Base-by-base conservation (phyloP, 2,888 invertebrate genomes). In the Microctonus aethiopoides region DNA sequence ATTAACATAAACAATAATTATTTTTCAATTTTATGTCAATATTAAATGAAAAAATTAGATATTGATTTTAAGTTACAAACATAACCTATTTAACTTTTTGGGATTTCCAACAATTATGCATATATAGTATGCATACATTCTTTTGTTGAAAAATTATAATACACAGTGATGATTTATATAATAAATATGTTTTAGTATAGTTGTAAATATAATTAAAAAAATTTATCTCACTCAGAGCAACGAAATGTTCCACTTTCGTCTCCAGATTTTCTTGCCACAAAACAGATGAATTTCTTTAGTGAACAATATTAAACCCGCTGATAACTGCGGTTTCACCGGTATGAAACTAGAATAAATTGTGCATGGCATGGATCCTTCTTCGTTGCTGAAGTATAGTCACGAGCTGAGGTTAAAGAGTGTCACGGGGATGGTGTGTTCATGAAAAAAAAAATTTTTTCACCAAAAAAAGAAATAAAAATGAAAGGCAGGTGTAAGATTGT, bases 401-500 rank as follows among this genome's bases (percentile, higher is more conserved):
- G 13, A 51, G 34, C 34, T 10, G 63, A 63, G 46, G 62, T 62
- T 62, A 32, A 62, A 29, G 39, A 20, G 32, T 51, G 46, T 46
- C 63, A 63, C 63, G 63, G 52, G 63, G 52, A 29, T 63, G 34
- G n/a, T 52, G 57, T 54, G 24, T 26, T 16, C 1, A 59, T 22
- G 16, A 59, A 59, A 34, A 16, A 34, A 20, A 36, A 9, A 16
- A 22, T 59, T 24, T 22, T 34, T 39, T 39, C 26, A 11, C 36
- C n/a, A 46, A 46, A 46, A 46, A 46, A 46, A n/a, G 22, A 41
- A n/a, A 41, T 24, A 61, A 24, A 57, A 32, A 11, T 52, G 63
- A 63, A 34, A 3, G 63, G 52, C 63, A 63, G 63, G 63, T 63
- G 63, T 52, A 32, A 52, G 34, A 34, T 51, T 63, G 11, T 63